A percentile compares a stretch with the other conserved stretches of the same genome.
Evolutionary conservation across 2,888 invertebrate genomes (phyloP).

Genomic region (Arge pagana): DNA sequence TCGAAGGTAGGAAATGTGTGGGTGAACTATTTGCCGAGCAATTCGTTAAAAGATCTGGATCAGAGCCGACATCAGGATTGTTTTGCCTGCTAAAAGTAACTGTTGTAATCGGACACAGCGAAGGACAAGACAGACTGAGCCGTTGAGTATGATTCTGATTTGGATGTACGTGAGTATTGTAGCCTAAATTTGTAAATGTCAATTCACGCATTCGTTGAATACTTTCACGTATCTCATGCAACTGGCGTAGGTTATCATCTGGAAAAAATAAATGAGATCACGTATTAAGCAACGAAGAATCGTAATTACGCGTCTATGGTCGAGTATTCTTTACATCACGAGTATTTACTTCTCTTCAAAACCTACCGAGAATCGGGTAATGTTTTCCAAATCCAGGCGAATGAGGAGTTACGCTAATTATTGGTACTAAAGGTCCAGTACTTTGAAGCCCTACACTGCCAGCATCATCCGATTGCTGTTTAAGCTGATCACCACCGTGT

Average conservation of each 20-base stretch:
- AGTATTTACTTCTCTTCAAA: neutral
- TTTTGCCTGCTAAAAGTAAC: slow-evolving; percentile 57
- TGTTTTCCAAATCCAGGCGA: slow-evolving; percentile 76
- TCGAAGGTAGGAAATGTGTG: slow-evolving; percentile 61
- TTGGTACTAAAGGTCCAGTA: slow-evolving; percentile 70
- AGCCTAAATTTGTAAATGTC: slow-evolving; percentile 54
- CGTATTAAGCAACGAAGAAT: no score
- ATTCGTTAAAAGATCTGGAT: slow-evolving; percentile 59
- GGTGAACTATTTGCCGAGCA: slow-evolving; percentile 61
- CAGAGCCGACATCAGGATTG: slow-evolving; percentile 58
- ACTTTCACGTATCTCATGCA: slow-evolving; percentile 75
- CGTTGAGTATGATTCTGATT: slow-evolving; percentile 60
- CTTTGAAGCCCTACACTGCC: slow-evolving; percentile 22
- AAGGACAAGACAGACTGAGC: slow-evolving; percentile 76
- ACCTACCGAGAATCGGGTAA: slow-evolving; percentile 66
- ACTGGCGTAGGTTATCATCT: slow-evolving; percentile 77
- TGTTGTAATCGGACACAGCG: slow-evolving; percentile 57
- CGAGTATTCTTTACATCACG: no score
- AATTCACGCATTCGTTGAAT: slow-evolving; percentile 79
- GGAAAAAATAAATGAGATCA: slow-evolving; percentile 43
- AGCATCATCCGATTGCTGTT: slow-evolving; percentile 40
- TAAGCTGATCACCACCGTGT: slow-evolving; percentile 32
- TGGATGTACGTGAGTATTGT: slow-evolving; percentile 40
- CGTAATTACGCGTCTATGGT: no score
- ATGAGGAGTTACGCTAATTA: slow-evolving; percentile 86